Evolutionary conservation across 2,113 vertebrate genomes (phyloP).

Genomic region (Stigmatopora nigra): DNA sequence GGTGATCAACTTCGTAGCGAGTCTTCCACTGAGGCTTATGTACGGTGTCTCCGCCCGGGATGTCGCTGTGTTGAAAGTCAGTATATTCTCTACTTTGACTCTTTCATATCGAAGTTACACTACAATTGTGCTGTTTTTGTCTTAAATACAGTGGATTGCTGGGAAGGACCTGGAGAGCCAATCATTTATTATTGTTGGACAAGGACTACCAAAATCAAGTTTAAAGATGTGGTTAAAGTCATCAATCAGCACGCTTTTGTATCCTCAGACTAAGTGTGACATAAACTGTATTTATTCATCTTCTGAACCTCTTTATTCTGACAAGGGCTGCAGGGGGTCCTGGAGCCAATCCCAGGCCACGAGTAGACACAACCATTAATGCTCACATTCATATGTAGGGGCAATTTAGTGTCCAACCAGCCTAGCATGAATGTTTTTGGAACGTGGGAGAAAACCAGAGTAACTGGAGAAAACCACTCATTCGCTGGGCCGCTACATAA

Average conservation of each 20-base stretch:
- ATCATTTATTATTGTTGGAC: conserved; percentile 98
- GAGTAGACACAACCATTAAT: too few relatives aligned
- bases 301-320: too few relatives aligned
- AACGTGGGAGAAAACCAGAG: too few relatives aligned
- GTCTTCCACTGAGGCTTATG: conserved; percentile 90
- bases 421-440: too few relatives aligned
- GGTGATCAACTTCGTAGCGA: conserved; percentile 98
- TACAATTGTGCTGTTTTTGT: conserved; percentile 13
- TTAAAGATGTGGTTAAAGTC: conserved; percentile 91
- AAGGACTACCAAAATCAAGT: conserved; percentile 96
- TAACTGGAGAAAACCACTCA: too few relatives aligned
- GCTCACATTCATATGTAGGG: too few relatives aligned
- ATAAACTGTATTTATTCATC: too few relatives aligned
- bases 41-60: conserved; percentile 87
- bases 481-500: too few relatives aligned
- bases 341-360: too few relatives aligned
- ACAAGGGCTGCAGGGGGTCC: too few relatives aligned
- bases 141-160: conserved; percentile 85
- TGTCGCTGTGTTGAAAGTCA: conserved; percentile 96
- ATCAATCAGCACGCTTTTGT: conserved; percentile 94
- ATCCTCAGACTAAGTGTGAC: conserved; percentile 78
- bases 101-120: not conserved
- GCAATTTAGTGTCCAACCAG: too few relatives aligned
- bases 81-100: conserved; percentile 36
- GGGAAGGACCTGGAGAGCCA: conserved; percentile 91